Conservation (phyloP, 2,888 invertebrate genomes). For the Liodrosophila aerea region DNA sequence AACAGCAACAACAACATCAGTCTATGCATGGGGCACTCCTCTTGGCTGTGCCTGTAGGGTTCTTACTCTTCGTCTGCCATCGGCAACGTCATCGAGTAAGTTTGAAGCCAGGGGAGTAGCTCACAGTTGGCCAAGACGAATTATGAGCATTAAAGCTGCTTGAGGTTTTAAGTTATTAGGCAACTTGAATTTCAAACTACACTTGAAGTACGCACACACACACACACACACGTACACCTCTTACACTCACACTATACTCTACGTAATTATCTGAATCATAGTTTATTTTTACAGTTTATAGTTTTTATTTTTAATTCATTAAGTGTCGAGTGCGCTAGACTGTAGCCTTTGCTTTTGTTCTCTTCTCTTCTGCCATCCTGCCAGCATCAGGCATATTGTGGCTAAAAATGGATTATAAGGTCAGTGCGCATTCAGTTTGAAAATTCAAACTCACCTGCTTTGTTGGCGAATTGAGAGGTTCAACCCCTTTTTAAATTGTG, state of each 20-base stretch:
- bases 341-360: too few relatives aligned
- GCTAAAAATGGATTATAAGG: slow-evolving; percentile 59
- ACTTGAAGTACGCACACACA: slow-evolving; percentile 18
- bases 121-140: slow-evolving; percentile 59
- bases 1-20: slow-evolving; percentile 45
- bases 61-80: slow-evolving; percentile 33
- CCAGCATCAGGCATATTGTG: neutral
- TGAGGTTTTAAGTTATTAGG: slow-evolving; percentile 71
- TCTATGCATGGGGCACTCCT: slow-evolving; percentile 59
- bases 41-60: slow-evolving; percentile 32
- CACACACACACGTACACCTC: slow-evolving; percentile 9
- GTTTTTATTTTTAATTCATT: too few relatives aligned
- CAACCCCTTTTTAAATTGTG: slow-evolving; percentile 18
- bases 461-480: neutral
- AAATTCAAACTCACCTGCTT: neutral
- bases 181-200: slow-evolving; percentile 60
- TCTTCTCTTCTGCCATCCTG: slow-evolving; percentile 3
- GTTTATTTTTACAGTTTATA: too few relatives aligned
- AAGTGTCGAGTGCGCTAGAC: too few relatives aligned
- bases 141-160: slow-evolving; percentile 73
- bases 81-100: slow-evolving; percentile 25
- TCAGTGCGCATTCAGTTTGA: slow-evolving; percentile 45
- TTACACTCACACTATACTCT: too few relatives aligned
- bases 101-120: slow-evolving; percentile 16
- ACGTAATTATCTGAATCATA: too few relatives aligned